phyloP scores from a whole-genome alignment of 1,140 invertebrate species.

The Pristionchus pacificus region DNA sequence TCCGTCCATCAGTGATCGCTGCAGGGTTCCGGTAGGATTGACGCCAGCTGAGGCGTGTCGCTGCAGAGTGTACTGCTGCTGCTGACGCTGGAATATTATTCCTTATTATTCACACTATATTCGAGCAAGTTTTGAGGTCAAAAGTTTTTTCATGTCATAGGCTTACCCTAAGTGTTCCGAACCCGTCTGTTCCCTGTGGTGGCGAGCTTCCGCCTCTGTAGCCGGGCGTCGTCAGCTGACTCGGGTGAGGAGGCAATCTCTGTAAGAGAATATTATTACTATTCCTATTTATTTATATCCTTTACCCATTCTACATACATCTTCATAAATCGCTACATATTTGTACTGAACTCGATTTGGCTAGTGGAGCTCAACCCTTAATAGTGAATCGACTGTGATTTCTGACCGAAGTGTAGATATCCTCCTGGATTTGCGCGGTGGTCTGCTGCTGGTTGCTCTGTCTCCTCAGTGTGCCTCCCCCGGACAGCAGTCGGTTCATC shows the following conservation, averaged over 20 bases:
- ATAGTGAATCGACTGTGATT: too few species aligned
- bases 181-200: background rate
- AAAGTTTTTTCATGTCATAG: too few species aligned
- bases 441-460: slow-evolving; percentile 7
- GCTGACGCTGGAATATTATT: background rate
- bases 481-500: slow-evolving; percentile 12
- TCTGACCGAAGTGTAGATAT: too few species aligned
- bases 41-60: background rate
- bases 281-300: too few species aligned
- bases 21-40: background rate
- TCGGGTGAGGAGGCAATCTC: background rate
- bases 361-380: too few species aligned
- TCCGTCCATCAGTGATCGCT: background rate
- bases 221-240: background rate
- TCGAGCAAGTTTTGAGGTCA: too few species aligned
- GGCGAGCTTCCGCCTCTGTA: background rate
- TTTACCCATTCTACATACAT: too few species aligned
- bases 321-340: too few species aligned
- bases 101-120: too few species aligned
- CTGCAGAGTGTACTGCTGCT: background rate
- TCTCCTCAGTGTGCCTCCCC: slow-evolving; percentile 11
- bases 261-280: too few species aligned
- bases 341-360: too few species aligned
- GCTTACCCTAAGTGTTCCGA: background rate
- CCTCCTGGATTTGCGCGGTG: too few species aligned